Base-by-base conservation (phyloP, 2,888 invertebrate genomes). In the Drosophila monieri region DNA sequence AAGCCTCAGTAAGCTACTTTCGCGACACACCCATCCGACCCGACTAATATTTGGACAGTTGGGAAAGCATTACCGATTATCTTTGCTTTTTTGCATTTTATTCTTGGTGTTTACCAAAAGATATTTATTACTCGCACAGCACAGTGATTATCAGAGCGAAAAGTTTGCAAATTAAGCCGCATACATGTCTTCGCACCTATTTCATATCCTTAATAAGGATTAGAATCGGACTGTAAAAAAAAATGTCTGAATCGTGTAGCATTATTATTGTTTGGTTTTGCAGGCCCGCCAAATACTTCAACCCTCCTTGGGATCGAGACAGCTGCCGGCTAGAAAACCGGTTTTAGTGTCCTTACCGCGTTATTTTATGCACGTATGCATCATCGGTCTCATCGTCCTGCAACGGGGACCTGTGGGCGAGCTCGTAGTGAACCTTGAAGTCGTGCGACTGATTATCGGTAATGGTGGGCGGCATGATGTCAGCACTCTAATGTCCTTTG, bases 381-480 rank as follows among this genome's bases (percentile, higher is more conserved):
- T 83, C 88, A 4, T 88, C 87, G 8, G 75, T 65, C 15, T 72
- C 80, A 3, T 78, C 77, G 14, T 78, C 78, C 59, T 86, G 74
- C 8, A 49, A 56, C 37, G 76, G 49, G n/a, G 76, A 53, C 46
- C 52, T 74, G 47, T 79, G 77, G 15, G 66, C 53, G 6, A 70
- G 73, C 15, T 80, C 84, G 53, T 74, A 80, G 46, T 79, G 80
- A 0, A 59, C 57, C 56, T 86, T 80, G 18, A 78, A 83, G 21
- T 85, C 88, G 53, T 83, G 87, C 44, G 61, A 21, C 55, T 66
- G 62, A 43, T 66, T 75, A 61, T 85, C 89, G 41, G 90, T 90
- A 27, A 84, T 86, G 44, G 88, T 88, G 27, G 90, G 91, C 54
- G 91, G 86, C 90, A 90, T 90, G 77, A 81, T 84, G 59, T 70